Evolutionary conservation across 2,113 vertebrate species (phyloP).

Genomic region (Enhydra lutris): DNA sequence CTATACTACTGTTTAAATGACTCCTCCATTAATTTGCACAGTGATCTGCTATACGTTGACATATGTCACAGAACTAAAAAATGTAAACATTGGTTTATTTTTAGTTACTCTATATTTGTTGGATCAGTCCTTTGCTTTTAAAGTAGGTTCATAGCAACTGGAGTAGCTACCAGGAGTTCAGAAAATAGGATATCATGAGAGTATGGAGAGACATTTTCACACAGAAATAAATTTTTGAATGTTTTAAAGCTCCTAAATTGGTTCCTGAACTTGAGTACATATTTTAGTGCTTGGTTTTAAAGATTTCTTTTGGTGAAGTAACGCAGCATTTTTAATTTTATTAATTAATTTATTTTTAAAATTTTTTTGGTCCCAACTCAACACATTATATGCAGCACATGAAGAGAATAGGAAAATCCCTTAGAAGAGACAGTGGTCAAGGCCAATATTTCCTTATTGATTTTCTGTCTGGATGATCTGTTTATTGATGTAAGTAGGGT

Average conservation of each 20-base stretch:
- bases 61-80: conserved; percentile 6
- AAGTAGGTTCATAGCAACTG: conserved; percentile 50
- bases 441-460: not conserved
- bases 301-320: not conserved
- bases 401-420: not conserved
- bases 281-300: not conserved
- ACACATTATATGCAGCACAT: not conserved
- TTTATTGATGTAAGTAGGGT: not conserved
- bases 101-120: conserved; percentile 56
- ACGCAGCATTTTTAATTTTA: not conserved
- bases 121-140: conserved; percentile 61
- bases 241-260: not conserved
- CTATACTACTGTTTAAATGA: conserved; percentile 56
- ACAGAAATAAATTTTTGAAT: not conserved
- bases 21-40: conserved; percentile 50
- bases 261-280: not conserved
- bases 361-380: not conserved
- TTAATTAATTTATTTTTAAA: no score
- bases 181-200: not conserved
- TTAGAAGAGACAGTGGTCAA: not conserved
- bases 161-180: conserved; percentile 35
- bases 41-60: not conserved
- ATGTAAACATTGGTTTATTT: conserved; percentile 27
- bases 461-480: not conserved
- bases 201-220: accelerated